Conservation (phyloP, 2,797 vertebrate species). For the Falco biarmicus region DNA sequence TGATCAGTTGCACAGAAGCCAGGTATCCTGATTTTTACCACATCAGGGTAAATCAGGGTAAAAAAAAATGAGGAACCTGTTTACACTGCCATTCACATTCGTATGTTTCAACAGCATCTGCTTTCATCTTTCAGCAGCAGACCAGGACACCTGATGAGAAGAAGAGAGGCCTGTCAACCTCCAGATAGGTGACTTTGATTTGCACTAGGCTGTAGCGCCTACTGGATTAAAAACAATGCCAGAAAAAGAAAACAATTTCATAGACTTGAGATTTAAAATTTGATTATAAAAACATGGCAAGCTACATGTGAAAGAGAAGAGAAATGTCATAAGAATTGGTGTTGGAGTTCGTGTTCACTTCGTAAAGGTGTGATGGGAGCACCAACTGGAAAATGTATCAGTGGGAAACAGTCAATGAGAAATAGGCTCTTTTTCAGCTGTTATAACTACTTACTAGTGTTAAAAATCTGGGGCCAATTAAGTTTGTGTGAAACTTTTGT, state of each 20-base stretch:
- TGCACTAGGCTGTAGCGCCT: neutral
- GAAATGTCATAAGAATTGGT: neutral
- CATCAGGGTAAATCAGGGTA: neutral
- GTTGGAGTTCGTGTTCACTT: neutral
- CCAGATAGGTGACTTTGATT: neutral
- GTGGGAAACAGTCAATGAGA: neutral
- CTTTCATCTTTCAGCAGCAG: neutral
- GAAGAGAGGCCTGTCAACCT: neutral
- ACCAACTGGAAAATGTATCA: neutral
- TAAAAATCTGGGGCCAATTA: conserved; percentile 46
- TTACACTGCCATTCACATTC: neutral
- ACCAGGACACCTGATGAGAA: neutral
- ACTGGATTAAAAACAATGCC: neutral
- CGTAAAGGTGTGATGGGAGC: neutral
- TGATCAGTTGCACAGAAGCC: neutral
- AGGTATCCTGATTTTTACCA: neutral
- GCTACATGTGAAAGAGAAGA: neutral
- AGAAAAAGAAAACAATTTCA: conserved; percentile 16
- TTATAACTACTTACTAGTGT: neutral
- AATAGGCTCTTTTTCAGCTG: neutral
- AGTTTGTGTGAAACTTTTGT: conserved; percentile 41
- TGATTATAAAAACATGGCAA: neutral
- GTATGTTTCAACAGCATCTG: neutral
- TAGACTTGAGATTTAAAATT: neutral
- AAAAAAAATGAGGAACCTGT: neutral